Conservation (phyloP, 1,140 invertebrate genomes). For the Homarus americanus region DNA sequence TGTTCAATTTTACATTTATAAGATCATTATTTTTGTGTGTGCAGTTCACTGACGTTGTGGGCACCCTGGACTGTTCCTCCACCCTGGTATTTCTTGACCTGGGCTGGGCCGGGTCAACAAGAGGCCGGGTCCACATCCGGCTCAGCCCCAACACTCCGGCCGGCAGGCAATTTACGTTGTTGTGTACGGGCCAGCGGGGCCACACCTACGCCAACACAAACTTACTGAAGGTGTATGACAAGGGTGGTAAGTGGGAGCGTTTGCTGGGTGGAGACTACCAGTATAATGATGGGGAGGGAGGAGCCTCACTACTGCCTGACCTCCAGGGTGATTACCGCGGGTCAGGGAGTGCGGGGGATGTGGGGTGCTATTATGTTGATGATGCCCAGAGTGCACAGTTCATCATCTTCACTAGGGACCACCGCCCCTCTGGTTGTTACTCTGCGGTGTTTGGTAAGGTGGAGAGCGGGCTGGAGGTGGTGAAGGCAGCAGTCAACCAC, state of each 20-base stretch:
- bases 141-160: constrained; percentile 28
- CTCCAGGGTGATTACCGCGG: constrained; percentile 5
- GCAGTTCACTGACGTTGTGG: constrained; percentile 17
- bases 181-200: constrained; percentile 27
- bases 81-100: constrained; percentile 38
- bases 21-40: not conserved
- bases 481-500: not conserved
- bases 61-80: constrained; percentile 1
- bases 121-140: constrained; percentile 29
- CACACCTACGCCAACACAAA: not conserved
- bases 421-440: not conserved
- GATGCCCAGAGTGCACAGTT: constrained; percentile 31
- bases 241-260: constrained; percentile 7
- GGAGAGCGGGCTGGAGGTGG: constrained; percentile 23
- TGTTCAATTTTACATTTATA: too few species aligned
- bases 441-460: constrained; percentile 22
- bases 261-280: constrained; percentile 49
- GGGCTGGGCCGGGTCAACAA: not conserved
- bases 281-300: constrained; percentile 32
- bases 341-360: constrained; percentile 1
- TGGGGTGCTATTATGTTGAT: not conserved
- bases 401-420: constrained; percentile 33
- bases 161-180: constrained; percentile 14
- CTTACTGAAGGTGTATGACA: constrained; percentile 25
- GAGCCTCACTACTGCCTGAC: not conserved